A percentile compares a stretch with the other conserved stretches of the same genome.
Evolutionary conservation across 2,797 vertebrate genomes (phyloP).

Genomic region (Cryptoblepharus egeriae): DNA sequence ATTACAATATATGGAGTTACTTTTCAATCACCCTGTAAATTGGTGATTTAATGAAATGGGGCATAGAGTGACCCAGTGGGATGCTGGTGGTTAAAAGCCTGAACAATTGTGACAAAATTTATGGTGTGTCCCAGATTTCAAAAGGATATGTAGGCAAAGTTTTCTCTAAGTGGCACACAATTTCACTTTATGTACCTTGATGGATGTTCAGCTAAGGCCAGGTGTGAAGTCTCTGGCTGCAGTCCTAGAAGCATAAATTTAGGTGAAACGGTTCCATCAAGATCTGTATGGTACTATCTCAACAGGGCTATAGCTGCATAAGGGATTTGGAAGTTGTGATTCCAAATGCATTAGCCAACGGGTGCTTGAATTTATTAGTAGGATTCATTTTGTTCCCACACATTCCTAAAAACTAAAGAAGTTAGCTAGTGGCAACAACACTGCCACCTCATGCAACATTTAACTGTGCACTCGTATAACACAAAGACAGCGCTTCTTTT

Average conservation of each 20-base stretch:
- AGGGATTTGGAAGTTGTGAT: not conserved
- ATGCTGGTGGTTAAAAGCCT: not conserved
- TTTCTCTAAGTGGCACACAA: not conserved
- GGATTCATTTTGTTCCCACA: not conserved
- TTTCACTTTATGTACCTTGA: not conserved
- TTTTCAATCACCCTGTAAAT: no score
- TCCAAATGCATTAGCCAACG: not conserved
- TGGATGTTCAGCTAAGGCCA: not conserved
- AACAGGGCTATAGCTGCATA: not conserved
- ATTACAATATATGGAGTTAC: no score
- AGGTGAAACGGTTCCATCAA: not conserved
- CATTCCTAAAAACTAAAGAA: constrained; percentile 32
- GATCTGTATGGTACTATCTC: not conserved
- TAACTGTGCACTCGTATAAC: constrained; percentile 45
- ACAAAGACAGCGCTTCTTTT: constrained; percentile 52
- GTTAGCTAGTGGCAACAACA: constrained; percentile 36
- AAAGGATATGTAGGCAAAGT: not conserved
- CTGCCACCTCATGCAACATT: constrained; percentile 55
- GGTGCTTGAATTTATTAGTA: constrained; percentile 30
- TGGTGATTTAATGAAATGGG: not conserved
- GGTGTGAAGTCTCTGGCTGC: not conserved
- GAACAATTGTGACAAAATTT: not conserved
- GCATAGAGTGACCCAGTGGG: no score
- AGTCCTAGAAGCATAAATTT: not conserved
- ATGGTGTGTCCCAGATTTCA: not conserved